Conservation (phyloP, 2,888 invertebrate species). For the Mesorhabditis sp. region DNA sequence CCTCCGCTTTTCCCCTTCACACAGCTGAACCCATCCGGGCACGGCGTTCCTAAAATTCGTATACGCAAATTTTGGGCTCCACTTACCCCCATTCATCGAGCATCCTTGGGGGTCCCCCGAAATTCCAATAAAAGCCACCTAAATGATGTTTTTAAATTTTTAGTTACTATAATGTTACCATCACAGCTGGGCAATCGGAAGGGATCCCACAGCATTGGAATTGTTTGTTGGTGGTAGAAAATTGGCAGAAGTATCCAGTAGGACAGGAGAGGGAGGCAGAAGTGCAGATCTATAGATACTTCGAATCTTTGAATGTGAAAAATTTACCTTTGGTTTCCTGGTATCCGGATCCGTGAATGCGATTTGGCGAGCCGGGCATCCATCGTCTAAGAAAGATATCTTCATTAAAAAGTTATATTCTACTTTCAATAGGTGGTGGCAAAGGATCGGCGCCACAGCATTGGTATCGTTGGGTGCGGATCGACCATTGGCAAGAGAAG, state of each 20-base stretch:
- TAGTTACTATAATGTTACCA: slow-evolving; percentile 15
- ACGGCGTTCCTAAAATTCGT: slow-evolving; percentile 14
- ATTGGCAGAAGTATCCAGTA: slow-evolving; percentile 45
- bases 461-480: slow-evolving; percentile 40
- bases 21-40: slow-evolving; percentile 44
- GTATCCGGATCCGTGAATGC: slow-evolving; percentile 40
- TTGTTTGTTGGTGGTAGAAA: slow-evolving; percentile 31
- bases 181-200: slow-evolving; percentile 34
- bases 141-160: neutral
- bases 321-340: slow-evolving; percentile 31
- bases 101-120: slow-evolving; percentile 40
- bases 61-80: neutral
- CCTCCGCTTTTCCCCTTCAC: slow-evolving; percentile 35
- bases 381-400: slow-evolving; percentile 26
- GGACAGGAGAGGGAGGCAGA: slow-evolving; percentile 41
- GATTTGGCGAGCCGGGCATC: slow-evolving; percentile 42
- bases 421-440: slow-evolving; percentile 37
- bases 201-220: slow-evolving; percentile 48
- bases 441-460: slow-evolving; percentile 41
- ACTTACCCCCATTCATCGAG: slow-evolving; percentile 34
- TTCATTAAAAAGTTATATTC: slow-evolving; percentile 3
- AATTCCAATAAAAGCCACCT: slow-evolving; percentile 43
- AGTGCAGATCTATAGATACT: slow-evolving; percentile 26
- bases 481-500: slow-evolving; percentile 46
- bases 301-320: neutral